These are phyloP conservation scores for Thunnus thynnus DNA, from an alignment of 2,113 vertebrate species.

Conservation along the genomic window DNA sequence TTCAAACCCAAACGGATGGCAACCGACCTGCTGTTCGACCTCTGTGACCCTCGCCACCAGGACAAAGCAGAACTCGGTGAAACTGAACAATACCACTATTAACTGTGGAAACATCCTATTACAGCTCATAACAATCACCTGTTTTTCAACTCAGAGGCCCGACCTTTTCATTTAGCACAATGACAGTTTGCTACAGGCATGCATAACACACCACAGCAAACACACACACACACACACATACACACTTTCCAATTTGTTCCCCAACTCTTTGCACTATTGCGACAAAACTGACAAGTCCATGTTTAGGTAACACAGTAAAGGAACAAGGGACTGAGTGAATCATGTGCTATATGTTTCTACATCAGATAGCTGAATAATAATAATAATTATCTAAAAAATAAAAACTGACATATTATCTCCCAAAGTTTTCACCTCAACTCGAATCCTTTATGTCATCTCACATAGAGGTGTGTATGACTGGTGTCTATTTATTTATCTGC, in stretches of 20 bases:
- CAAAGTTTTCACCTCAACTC: too few species aligned
- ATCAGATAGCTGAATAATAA: not conserved
- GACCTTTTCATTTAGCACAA: constrained; percentile 50
- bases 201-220: not conserved
- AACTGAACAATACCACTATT: constrained; percentile 28
- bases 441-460: too few species aligned
- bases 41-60: constrained; percentile 9
- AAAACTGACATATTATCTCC: too few species aligned
- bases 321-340: not conserved
- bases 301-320: not conserved
- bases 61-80: constrained; percentile 21
- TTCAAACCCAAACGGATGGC: not conserved
- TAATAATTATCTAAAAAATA: too few species aligned
- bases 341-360: not conserved
- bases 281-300: not conserved
- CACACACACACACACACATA: constrained; percentile 10
- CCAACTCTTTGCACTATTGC: not conserved
- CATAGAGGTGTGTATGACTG: too few species aligned
- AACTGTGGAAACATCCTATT: constrained; percentile 44
- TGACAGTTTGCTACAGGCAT: constrained; percentile 18
- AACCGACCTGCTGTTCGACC: constrained; percentile 6
- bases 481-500: too few species aligned
- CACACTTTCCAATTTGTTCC: not conserved
- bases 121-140: constrained; percentile 45
- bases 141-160: constrained; percentile 40